Evolutionary conservation across 2,888 invertebrate species (phyloP).

Genomic region (Folsomia candida): DNA sequence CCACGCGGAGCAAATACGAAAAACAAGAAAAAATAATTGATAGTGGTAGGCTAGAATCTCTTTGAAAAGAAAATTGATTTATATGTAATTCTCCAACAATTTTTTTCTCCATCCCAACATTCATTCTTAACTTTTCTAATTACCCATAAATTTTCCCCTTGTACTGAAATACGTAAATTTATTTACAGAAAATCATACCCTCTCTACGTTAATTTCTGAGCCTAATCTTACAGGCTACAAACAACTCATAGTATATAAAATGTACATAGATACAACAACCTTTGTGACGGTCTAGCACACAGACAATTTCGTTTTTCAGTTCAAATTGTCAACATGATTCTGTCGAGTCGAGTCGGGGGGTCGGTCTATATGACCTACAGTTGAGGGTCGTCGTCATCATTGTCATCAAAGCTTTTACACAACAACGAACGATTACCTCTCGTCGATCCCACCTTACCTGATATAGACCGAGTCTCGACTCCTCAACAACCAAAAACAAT

Average conservation of each 20-base stretch:
- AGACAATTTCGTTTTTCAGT: no score
- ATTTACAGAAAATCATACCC: background rate
- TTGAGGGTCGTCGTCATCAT: no score
- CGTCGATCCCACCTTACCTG: no score
- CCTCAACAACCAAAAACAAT: no score
- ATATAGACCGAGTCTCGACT: no score
- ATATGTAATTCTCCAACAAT: slow-evolving; percentile 4
- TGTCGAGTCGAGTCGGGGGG: no score
- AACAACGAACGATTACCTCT: no score
- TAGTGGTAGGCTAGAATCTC: slow-evolving; percentile 43
- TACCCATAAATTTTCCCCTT: background rate
- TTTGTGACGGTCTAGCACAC: background rate
- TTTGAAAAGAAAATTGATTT: slow-evolving; percentile 24
- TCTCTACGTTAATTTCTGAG: background rate
- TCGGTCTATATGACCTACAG: no score
- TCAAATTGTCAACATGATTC: no score
- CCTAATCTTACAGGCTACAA: background rate
- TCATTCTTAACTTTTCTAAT: slow-evolving; percentile 8
- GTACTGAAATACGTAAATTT: slow-evolving; percentile 3
- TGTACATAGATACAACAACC: no score
- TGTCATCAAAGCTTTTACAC: no score
- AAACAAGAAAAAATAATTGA: slow-evolving; percentile 81
- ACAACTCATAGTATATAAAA: background rate
- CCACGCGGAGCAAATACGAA: slow-evolving; percentile 91
- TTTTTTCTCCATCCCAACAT: slow-evolving; percentile 15